A percentile compares a stretch with the other conserved stretches of the same genome.
Conservation (phyloP, 2,113 vertebrate species). For the Rostratula benghalensis region DNA sequence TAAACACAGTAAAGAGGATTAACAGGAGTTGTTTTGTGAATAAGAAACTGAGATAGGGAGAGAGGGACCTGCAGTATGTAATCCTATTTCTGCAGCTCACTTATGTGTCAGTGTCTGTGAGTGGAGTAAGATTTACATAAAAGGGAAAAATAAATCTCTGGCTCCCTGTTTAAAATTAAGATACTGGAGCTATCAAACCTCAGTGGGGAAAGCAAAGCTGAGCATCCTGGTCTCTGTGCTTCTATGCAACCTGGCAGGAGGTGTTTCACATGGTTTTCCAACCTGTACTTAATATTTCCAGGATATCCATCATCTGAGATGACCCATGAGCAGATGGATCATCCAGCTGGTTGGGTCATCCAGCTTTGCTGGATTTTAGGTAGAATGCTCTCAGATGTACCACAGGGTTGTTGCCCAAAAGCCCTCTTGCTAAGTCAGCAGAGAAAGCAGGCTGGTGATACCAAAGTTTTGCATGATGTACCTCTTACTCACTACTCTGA, state of each 20-base stretch:
- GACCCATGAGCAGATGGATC: not conserved
- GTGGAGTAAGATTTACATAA: slow-evolving; percentile 19
- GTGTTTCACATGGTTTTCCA: not conserved
- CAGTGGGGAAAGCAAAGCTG: not conserved
- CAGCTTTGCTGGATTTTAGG: not conserved
- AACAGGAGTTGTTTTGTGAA: not conserved
- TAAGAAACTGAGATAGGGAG: slow-evolving; percentile 1
- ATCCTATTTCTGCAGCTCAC: slow-evolving; percentile 47
- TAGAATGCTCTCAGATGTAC: not conserved
- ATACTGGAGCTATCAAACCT: not conserved
- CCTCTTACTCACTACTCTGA: not conserved
- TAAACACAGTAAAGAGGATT: slow-evolving; percentile 29
- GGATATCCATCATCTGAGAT: not conserved
- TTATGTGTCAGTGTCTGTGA: not conserved
- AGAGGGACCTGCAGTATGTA: not conserved
- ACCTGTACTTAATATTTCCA: not conserved
- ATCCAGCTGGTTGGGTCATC: no score
- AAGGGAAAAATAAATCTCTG: slow-evolving; percentile 21
- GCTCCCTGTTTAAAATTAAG: slow-evolving; percentile 18
- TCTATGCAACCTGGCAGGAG: not conserved
- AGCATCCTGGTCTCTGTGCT: not conserved
- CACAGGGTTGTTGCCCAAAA: not conserved
- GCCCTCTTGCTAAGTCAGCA: slow-evolving; percentile 1
- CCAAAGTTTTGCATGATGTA: not conserved
- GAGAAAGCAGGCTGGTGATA: not conserved